Base-by-base conservation (phyloP, 2,113 vertebrate species). In the Verasper variegatus region DNA sequence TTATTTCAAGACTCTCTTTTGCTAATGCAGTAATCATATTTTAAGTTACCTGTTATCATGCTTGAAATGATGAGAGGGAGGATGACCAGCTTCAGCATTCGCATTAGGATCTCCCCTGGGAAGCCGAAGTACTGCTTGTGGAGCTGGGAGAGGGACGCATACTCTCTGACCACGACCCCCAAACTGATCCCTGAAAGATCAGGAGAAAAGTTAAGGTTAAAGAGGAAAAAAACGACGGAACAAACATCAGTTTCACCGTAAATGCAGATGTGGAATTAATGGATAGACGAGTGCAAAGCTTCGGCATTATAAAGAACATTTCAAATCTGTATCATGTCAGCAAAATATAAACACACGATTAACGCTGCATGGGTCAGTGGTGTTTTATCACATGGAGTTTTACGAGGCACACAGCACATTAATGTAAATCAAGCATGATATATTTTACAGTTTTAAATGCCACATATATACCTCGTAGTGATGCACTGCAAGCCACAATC, bases 21-120 rank as follows among this genome's bases (percentile, higher is more conserved):
- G 10, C 8, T 21, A 5, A 27, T 27, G 56, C 12, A 57, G 5
- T 14, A 27, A 4, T 15, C 4, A 5, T 3, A 21, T 26, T 26
- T 17, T 4, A 24, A 58, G 21, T 80, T 95, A 98, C 97, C 97
- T 97, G 97, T 96, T 83, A 99, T 97, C 96, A 99, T 99, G 94
- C 98, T 99, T 75, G 98, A 99, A 85, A 98, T 94, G 90, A 99
- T 97, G 87, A 99, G 94, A 0, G 98, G 98, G 26, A 99, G 92
- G 91, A 99, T 97, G 88, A 99, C 92, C 58, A 99, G 95, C 82
- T 99, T 99, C 52, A 99, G 95, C 98, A 99, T 99, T 75, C 98
- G 93, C 98, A 99, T 99, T 35, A 99, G 94, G 82, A 99, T 81
- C 82, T 99, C 98, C 78, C 98, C 98, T 0, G 97, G 98, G 90